Base-by-base conservation (phyloP, 2,888 invertebrate genomes). In the Agrochola circellaris region DNA sequence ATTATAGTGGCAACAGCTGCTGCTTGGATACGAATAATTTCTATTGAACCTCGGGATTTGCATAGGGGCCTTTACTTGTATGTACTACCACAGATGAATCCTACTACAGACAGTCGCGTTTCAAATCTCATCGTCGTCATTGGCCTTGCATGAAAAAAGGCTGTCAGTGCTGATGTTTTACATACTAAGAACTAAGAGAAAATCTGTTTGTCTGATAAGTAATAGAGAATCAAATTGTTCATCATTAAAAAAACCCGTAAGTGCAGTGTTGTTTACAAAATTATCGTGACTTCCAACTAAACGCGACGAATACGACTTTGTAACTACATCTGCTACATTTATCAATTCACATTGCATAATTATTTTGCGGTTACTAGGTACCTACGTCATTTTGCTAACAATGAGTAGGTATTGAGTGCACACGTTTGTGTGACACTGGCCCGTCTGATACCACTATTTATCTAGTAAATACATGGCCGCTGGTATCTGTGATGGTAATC, bases 361-460 rank as follows among this genome's bases (percentile, higher is more conserved):
- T 81, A 81, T 77, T 71, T 73, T 74, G 86, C 72, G 65, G 83
- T 83, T 72, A 62, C 51, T 51, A 34, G 17, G 23, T 61, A 78
- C 30, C 5, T 54, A 65, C 38, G 71, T 83, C 64, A 83, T 77
- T 62, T 73, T 20, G 56, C 34, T 77, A 74, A 82, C 86, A 83
- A 83, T 76, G 75, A 54, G 60, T 78, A 73, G 68, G 73, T 81
- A 77, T 64, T 75, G 45, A 70, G 26, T 74, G 75, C 81, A 83
- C 75, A 72, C 74, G 87, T 85, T 85, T 68, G 65, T 81, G 64
- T 85, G 70, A 78, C 85, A 81, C 72, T 84, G 73, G 77, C 67
- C 62, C 65, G 70, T 23, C 62, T 77, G 85, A 80, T 87, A 87
- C 75, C 81, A 84, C 70, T 73, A 71, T 84, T 79, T 80, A 87